A percentile compares a stretch with the other conserved stretches of the same genome.
These are phyloP conservation scores for Arnoldichthys spilopterus DNA, from an alignment of 2,797 vertebrate species.

Conservation along the genomic window DNA sequence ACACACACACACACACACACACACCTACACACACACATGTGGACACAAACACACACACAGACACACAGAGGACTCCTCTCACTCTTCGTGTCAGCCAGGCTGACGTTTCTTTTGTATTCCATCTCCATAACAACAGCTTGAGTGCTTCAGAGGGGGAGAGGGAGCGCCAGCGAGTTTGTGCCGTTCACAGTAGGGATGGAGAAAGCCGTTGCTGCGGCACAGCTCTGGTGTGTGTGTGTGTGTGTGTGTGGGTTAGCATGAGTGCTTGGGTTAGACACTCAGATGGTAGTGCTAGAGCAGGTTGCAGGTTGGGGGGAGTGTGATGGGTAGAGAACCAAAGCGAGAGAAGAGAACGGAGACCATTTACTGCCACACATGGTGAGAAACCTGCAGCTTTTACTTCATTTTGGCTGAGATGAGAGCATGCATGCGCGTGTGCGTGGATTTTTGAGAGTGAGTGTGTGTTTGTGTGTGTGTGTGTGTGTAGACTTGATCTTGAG, in stretches of 20 bases:
- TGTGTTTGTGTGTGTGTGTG: neutral
- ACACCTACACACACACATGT: constrained; percentile 34
- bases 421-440: neutral
- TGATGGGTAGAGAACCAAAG: constrained; percentile 51
- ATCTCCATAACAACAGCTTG: constrained; percentile 86
- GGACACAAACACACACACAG: constrained; percentile 21
- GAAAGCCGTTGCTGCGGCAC: constrained; percentile 44
- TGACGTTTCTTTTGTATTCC: constrained; percentile 76
- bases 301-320: constrained; percentile 36
- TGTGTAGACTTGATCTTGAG: constrained; percentile 29
- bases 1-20: constrained; percentile 29
- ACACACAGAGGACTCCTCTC: constrained; percentile 61
- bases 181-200: constrained; percentile 58
- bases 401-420: constrained; percentile 22
- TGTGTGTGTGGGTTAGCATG: constrained; percentile 18
- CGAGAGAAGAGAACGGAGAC: constrained; percentile 36
- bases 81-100: constrained; percentile 65
- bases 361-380: constrained; percentile 51
- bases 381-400: constrained; percentile 43
- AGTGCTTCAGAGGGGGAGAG: constrained; percentile 59
- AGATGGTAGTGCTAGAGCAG: constrained; percentile 38
- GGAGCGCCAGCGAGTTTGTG: constrained; percentile 56
- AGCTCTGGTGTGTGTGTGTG: constrained; percentile 35
- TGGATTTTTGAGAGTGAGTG: constrained; percentile 4
- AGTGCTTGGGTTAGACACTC: constrained; percentile 32